Evolutionary conservation across 2,888 invertebrate genomes (phyloP), one percentile per base, ranked within the genome.

Genomic region (Idaea dimidiata): DNA sequence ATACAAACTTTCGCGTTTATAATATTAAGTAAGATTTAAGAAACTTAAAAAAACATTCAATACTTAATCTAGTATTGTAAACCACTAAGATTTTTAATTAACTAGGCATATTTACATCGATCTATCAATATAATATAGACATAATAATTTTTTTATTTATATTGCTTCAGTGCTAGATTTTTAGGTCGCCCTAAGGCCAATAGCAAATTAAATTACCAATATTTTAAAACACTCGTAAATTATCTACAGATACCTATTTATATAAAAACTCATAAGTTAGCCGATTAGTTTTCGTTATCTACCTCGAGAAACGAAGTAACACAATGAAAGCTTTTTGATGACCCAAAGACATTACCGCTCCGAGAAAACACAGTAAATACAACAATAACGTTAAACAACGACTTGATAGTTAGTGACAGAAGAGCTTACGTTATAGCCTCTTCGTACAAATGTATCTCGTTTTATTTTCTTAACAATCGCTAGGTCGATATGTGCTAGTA

Each of bases 401-500:
- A 43, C 7, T 43, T 43, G 43, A 43, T 43, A 43, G 43, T 10
- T 43, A 43, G 43, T 43, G 43, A 43, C 43, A 43, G 43, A 43
- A 43, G 8, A 43, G 43, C 43, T 43, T 74, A 73, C 67, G 67
- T 69, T 72, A 66, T 69, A 43, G 43, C 43, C 69, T 62, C 65
- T 66, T 68, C 65, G 56, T 62, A 67, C 62, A 76, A 77, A 74
- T 65, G 71, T 73, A 75, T 77, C 76, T 8, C 6, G 10, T 43
- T 43, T 43, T 43, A 43, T 43, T 43, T 43, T 43, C 43, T 77
- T 84, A 80, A 81, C 83, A 82, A 71, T 76, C 54, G 54, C 54
- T 17, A 72, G 67, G 75, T 77, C 86, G 83, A 86, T 88, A 84
- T 87, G 86, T 81, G 80, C 82, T 74, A 66, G 78, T 79, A 82